Conservation (phyloP, 2,113 vertebrate genomes). For the Lethenteron reissneri region DNA sequence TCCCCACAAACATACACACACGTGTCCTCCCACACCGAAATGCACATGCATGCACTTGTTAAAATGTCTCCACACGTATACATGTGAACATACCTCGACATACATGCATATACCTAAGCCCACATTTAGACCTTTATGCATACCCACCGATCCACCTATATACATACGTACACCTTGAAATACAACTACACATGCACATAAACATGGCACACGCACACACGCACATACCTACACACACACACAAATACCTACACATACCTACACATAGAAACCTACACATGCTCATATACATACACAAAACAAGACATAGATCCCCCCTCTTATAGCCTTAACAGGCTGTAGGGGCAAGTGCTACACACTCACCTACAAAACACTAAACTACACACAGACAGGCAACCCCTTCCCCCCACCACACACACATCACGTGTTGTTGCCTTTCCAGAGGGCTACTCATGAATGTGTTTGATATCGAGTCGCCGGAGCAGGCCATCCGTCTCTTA, state of each 20-base stretch:
- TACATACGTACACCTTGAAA: neutral
- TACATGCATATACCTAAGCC: neutral
- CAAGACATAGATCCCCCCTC: neutral
- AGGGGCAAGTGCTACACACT: neutral
- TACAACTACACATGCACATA: neutral
- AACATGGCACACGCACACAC: constrained; percentile 1
- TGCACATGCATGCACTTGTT: neutral
- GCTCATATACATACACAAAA: neutral
- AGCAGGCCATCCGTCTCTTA: too few relatives aligned
- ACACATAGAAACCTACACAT: neutral
- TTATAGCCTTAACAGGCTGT: neutral
- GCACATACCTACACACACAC: neutral
- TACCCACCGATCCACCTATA: neutral
- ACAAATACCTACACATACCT: neutral
- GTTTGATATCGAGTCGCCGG: too few relatives aligned
- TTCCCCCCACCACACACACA: neutral
- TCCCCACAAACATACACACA: too few relatives aligned
- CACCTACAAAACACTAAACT: neutral
- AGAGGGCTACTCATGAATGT: too few relatives aligned
- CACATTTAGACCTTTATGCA: neutral
- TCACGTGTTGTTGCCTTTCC: too few relatives aligned
- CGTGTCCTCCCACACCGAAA: neutral
- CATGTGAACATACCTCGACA: neutral
- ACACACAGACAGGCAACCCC: neutral
- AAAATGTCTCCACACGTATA: neutral